phyloP scores from a whole-genome alignment of 1,140 invertebrate genomes.

The Papilio polyxenes region DNA sequence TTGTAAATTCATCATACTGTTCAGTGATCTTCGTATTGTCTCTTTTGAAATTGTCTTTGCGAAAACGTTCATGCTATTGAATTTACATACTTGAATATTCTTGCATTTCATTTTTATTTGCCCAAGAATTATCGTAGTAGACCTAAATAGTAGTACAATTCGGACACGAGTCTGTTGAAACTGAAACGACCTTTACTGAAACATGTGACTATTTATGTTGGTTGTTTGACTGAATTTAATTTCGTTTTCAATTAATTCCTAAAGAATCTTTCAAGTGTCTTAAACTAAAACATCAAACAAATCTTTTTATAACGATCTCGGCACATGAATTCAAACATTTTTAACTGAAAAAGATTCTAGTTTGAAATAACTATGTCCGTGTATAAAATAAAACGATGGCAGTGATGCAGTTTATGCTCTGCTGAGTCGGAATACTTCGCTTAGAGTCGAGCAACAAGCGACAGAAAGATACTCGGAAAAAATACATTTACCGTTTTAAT shows the following conservation, averaged over 20 bases:
- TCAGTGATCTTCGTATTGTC: conserved; percentile 12
- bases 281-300: background rate
- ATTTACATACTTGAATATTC: background rate
- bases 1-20: conserved; percentile 4
- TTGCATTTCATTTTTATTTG: too few relatives aligned
- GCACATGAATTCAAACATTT: background rate
- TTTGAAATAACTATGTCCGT: background rate
- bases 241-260: too few relatives aligned
- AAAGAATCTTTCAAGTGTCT: too few relatives aligned
- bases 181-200: too few relatives aligned
- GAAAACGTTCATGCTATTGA: background rate
- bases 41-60: background rate
- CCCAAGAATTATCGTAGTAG: too few relatives aligned
- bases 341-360: background rate
- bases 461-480: background rate
- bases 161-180: background rate
- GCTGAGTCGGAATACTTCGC: conserved; percentile 47
- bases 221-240: too few relatives aligned
- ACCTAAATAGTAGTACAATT: too few relatives aligned
- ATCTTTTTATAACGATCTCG: background rate
- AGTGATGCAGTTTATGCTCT: conserved; percentile 41
- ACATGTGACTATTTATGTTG: too few relatives aligned
- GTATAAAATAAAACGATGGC: conserved; percentile 18
- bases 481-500: background rate
- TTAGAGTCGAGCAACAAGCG: background rate